These are phyloP conservation scores for Oxygymnocypris stewartii DNA, from an alignment of 2,113 vertebrate species.

Conservation along the genomic window DNA sequence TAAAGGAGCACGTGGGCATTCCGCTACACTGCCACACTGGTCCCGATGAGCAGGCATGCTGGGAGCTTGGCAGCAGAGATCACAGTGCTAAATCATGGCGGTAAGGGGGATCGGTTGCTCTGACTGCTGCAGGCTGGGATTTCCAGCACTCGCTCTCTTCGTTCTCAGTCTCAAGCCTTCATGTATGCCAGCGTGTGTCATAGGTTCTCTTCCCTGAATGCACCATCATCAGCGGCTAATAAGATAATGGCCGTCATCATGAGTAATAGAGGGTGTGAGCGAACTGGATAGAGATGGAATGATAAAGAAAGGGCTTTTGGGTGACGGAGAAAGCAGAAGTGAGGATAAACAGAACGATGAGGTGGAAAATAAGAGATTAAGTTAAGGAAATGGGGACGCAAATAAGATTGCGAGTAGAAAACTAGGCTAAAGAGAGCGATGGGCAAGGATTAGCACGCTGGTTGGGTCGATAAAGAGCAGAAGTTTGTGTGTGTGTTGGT, in stretches of 20 bases:
- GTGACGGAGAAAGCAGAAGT: conserved; percentile 1
- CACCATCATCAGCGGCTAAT: conserved; percentile 44
- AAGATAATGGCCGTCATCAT: conserved; percentile 54
- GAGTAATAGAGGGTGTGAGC: conserved; percentile 41
- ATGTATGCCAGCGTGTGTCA: conserved; percentile 42
- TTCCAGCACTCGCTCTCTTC: conserved; percentile 15
- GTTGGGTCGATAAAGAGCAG: conserved; percentile 39
- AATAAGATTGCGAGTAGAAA: conserved; percentile 1
- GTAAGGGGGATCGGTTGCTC: neutral
- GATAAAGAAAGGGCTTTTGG: neutral
- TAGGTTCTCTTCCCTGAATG: conserved; percentile 43
- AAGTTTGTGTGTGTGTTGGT: conserved; percentile 16
- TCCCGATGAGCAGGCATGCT: conserved; percentile 1
- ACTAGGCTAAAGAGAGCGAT: conserved; percentile 6
- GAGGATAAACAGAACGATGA: neutral
- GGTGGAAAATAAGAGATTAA: neutral
- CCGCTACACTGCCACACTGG: neutral
- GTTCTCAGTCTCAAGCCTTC: conserved; percentile 1
- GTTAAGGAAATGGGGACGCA: conserved; percentile 1
- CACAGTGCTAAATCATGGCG: conserved; percentile 42
- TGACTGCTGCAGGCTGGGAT: conserved; percentile 9
- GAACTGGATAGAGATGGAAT: neutral
- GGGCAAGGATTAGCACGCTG: conserved; percentile 43
- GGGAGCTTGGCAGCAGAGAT: conserved; percentile 31
- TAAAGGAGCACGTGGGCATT: conserved; percentile 34